A percentile compares a stretch with the other conserved stretches of the same genome.
Conservation (phyloP, 92 coral and sea anemone species). For the Galaxea fascicularis region DNA sequence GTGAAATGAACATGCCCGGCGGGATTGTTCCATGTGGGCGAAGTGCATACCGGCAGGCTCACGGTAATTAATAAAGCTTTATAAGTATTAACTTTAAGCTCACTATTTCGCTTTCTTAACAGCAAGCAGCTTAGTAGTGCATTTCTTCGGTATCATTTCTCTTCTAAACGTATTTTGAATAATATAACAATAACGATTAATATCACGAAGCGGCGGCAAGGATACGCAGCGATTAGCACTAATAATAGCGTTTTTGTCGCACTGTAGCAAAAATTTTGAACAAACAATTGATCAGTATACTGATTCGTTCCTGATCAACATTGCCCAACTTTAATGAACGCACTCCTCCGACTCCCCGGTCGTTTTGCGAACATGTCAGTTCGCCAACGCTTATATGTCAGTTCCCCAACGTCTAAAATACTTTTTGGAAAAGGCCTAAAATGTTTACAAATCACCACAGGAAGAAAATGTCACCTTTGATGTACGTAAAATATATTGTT, state of each 20-base stretch:
- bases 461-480: conserved; percentile 23
- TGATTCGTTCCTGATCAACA: conserved; percentile 22
- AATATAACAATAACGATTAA: conserved; percentile 11
- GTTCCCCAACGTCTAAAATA: conserved; percentile 16
- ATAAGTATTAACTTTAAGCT: conserved; percentile 2
- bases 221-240: conserved; percentile 23
- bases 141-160: conserved; percentile 27
- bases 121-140: conserved; percentile 26
- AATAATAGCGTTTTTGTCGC: conserved; percentile 19
- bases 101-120: conserved; percentile 24
- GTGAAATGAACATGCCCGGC: conserved; percentile 14
- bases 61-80: conserved; percentile 6
- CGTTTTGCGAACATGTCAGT: conserved; percentile 24
- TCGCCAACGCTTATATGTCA: conserved; percentile 1
- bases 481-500: conserved; percentile 18
- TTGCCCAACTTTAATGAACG: conserved; percentile 26
- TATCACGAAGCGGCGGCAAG: conserved; percentile 24
- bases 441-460: conserved; percentile 21
- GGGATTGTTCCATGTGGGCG: conserved; percentile 16
- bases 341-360: conserved; percentile 30
- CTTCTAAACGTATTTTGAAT: conserved; percentile 28
- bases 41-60: conserved; percentile 26
- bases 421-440: conserved; percentile 20
- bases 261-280: conserved; percentile 18
- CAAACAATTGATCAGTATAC: conserved; percentile 26